Evolutionary conservation across 2,888 invertebrate genomes (phyloP).

Genomic region (Pheosia gnoma): DNA sequence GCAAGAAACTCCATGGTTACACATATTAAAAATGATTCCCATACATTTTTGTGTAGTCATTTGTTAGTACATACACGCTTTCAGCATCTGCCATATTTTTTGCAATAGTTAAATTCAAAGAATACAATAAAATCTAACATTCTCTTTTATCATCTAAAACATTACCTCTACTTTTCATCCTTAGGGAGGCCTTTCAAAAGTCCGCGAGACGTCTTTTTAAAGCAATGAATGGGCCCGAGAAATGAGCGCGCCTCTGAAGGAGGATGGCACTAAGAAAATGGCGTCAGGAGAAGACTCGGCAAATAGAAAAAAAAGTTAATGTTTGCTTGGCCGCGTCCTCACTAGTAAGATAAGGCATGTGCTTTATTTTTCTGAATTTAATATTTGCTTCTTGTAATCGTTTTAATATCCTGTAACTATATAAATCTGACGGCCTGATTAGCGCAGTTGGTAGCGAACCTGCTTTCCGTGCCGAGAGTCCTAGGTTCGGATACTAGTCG

Average conservation of each 20-base stretch:
- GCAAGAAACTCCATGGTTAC: too few relatives aligned
- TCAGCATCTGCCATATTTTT: too few relatives aligned
- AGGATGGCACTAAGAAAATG: conserved; percentile 36
- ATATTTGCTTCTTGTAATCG: background rate
- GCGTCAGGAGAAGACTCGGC: conserved; percentile 39
- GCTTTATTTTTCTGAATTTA: background rate
- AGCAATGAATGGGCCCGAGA: conserved; percentile 50
- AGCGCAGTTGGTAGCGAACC: too few relatives aligned
- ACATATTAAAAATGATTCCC: too few relatives aligned
- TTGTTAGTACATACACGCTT: too few relatives aligned
- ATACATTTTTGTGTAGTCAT: too few relatives aligned
- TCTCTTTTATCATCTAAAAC: conserved; percentile 2
- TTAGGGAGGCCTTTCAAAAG: conserved; percentile 37
- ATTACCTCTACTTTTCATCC: conserved; percentile 38
- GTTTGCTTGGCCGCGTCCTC: conserved; percentile 19
- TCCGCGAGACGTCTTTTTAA: conserved; percentile 48
- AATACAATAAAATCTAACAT: conserved; percentile 25
- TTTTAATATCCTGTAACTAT: background rate
- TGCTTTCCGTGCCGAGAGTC: too few relatives aligned
- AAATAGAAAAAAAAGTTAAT: conserved; percentile 42
- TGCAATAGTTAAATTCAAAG: conserved; percentile 20
- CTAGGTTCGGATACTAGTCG: too few relatives aligned
- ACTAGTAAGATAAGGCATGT: background rate
- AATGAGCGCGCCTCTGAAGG: conserved; percentile 56
- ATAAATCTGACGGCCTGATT: too few relatives aligned